These are phyloP conservation scores for Hypercompe scribonia DNA, from an alignment of 2,888 invertebrate species.

Conservation along the genomic window DNA sequence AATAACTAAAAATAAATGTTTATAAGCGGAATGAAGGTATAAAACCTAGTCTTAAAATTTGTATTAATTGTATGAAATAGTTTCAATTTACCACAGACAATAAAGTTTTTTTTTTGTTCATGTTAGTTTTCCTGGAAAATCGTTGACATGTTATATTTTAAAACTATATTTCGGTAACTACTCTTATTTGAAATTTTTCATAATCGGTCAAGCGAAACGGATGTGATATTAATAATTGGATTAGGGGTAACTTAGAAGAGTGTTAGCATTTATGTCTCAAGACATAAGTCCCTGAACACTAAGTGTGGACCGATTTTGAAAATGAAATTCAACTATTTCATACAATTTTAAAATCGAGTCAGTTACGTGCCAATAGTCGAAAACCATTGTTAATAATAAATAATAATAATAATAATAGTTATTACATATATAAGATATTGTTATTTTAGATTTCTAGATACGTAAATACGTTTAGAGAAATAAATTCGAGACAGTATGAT, in stretches of 20 bases:
- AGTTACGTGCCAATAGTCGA: constrained; percentile 80
- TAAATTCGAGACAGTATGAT: constrained; percentile 65
- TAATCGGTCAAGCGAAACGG: constrained; percentile 21
- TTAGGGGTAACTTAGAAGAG: constrained; percentile 37
- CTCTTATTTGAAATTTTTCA: constrained; percentile 21
- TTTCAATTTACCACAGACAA: constrained; percentile 19
- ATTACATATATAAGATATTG: constrained; percentile 80
- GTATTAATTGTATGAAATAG: constrained; percentile 51
- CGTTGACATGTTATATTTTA: not conserved
- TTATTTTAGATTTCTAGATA: constrained; percentile 63
- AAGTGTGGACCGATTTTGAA: constrained; percentile 30
- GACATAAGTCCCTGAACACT: constrained; percentile 79
- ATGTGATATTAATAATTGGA: constrained; percentile 36
- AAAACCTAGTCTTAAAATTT: constrained; percentile 54
- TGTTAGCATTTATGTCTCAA: constrained; percentile 80
- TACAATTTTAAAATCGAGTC: constrained; percentile 67
- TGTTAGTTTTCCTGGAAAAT: not conserved
- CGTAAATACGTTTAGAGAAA: constrained; percentile 62
- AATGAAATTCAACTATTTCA: constrained; percentile 56
- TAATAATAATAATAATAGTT: constrained; percentile 69
- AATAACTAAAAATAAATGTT: constrained; percentile 34
- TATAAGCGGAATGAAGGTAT: constrained; percentile 42
- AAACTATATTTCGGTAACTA: not conserved
- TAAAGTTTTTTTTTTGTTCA: not conserved
- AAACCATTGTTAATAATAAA: constrained; percentile 73